Percentiles rank a stretch among this genome's conserved stretches.
These are phyloP conservation scores for Drosophila antonietae DNA, from an alignment of 2,888 invertebrate genomes.

Conservation along the genomic window DNA sequence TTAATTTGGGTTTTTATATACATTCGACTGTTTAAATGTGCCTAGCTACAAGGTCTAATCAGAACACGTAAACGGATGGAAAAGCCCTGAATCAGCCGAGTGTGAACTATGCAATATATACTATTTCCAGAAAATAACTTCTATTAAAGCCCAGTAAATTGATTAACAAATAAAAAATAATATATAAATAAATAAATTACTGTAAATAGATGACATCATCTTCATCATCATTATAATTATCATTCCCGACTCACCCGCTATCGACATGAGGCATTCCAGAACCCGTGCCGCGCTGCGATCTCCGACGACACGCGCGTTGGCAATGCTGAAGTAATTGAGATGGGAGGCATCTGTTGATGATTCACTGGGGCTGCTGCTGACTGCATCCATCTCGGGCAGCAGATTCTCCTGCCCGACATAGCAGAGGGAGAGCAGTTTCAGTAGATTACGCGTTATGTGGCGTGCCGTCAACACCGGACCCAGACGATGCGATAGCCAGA, in stretches of 20 bases:
- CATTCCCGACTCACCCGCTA: constrained; percentile 88
- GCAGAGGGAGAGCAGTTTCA: constrained; percentile 97
- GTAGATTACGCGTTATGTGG: constrained; percentile 94
- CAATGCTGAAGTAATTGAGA: constrained; percentile 87
- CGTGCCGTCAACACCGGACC: constrained; percentile 97
- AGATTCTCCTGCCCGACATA: constrained; percentile 94
- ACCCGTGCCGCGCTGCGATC: constrained; percentile 94
- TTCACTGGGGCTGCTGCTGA: not conserved
- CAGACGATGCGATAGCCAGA: constrained; percentile 96
- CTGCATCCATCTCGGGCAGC: constrained; percentile 81
- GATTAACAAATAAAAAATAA: not conserved
- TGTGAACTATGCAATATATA: not conserved
- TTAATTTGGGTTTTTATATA: no score
- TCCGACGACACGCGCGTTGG: constrained; percentile 89
- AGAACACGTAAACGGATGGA: not conserved
- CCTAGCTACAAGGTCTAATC: not conserved
- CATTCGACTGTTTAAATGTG: not conserved
- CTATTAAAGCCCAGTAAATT: constrained; percentile 1
- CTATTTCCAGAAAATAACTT: not conserved
- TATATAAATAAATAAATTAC: not conserved
- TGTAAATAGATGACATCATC: not conserved
- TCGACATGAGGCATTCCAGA: constrained; percentile 94
- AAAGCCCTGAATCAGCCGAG: not conserved
- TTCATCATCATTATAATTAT: not conserved
- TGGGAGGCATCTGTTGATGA: constrained; percentile 84